Base-by-base conservation (phyloP, 2,797 vertebrate species). In the Diplodus puntazzo region DNA sequence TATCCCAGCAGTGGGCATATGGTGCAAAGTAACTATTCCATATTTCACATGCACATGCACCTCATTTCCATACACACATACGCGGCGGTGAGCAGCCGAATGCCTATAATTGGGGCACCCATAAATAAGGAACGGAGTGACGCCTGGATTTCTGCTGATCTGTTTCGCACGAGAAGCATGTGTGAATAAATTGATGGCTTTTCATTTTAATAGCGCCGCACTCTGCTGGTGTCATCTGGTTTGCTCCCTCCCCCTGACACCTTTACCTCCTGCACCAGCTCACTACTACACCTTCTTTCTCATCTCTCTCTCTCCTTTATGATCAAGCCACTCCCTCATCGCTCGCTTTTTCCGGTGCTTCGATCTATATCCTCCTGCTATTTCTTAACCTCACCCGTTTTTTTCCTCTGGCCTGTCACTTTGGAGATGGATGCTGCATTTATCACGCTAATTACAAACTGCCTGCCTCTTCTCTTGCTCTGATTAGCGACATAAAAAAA, bases 401-500 rank as follows among this genome's bases (percentile, higher is more conserved):
- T 25, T 75, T 69, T 78, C 39, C 65, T 79, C 55, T 74, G 2
- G 6, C 58, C 52, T 23, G 72, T 82, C 73, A 46, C 77, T 83
- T 73, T 49, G 75, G 42, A 89, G 81, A 88, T 77, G 85, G 86
- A 87, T 65, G 82, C 77, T 81, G 82, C 79, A 86, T 93, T 91
- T 75, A 91, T 91, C 82, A 80, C 46, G 16, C 85, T 89, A 86
- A 92, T 92, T 88, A 92, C 75, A 87, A 88, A 86, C 50, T 42
- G 57, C 70, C 77, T 71, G 70, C 67, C 73, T 76, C 60, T 59
- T 73, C 66, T 81, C 74, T 74, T 11, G 1, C 71, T 62, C 73
- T 73, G 85, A 88, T 80, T 75, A 74, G 66, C 27, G 53, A 60
- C 70, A 55, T 20, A 61, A 66, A 63, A 69, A 27, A 9, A 9